These are phyloP conservation scores for Odontothrips loti DNA, from an alignment of 2,888 invertebrate species.

Conservation along the genomic window DNA sequence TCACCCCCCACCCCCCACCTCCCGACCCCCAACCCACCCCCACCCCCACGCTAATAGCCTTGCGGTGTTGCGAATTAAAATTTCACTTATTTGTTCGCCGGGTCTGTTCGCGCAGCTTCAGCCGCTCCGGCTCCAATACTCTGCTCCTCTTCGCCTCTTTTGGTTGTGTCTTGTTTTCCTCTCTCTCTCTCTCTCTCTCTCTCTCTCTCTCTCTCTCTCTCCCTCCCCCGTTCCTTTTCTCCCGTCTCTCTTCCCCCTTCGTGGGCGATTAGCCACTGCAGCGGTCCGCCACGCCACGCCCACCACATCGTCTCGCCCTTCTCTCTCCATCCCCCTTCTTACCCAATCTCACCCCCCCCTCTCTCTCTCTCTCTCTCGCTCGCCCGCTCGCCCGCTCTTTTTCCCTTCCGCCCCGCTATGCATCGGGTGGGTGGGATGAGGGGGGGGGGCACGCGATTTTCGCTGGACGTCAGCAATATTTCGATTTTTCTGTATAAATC, in stretches of 20 bases:
- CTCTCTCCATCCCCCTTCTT: neutral
- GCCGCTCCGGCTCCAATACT: too few relatives aligned
- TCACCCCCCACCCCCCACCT: too few relatives aligned
- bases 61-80: neutral
- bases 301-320: neutral
- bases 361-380: slow-evolving; percentile 29
- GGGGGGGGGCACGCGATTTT: neutral
- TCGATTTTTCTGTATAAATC: slow-evolving; percentile 23
- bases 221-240: neutral
- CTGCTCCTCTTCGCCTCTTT: too few relatives aligned
- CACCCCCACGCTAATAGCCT: too few relatives aligned
- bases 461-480: slow-evolving; percentile 20
- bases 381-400: neutral
- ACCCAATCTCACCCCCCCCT: slow-evolving; percentile 27
- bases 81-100: neutral
- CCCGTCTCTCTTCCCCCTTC: neutral
- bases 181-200: neutral
- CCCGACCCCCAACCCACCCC: too few relatives aligned
- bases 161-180: neutral
- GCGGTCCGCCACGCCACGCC: neutral
- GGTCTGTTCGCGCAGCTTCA: neutral
- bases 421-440: neutral
- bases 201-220: neutral
- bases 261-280: slow-evolving; percentile 3
- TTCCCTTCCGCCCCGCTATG: neutral